Evolutionary conservation across 35 echinoderm and acorn worm species (phyloP).

Genomic region (Ophiothrix spiculata): DNA sequence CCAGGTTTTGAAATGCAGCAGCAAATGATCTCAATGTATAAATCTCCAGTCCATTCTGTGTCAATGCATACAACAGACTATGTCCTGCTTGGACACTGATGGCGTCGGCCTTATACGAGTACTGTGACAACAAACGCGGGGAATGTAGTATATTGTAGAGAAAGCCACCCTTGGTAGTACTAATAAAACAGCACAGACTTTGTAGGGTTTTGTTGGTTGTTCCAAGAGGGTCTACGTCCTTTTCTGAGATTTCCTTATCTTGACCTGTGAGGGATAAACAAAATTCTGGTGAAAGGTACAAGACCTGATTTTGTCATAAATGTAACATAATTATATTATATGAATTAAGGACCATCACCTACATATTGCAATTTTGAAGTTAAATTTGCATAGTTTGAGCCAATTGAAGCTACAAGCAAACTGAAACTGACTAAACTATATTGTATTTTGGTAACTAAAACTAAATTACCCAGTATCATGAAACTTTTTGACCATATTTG

Average conservation of each 20-base stretch:
- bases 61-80: slow-evolving; percentile 30
- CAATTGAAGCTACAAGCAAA: too few species aligned
- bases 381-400: too few species aligned
- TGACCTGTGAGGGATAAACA: neutral
- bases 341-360: too few species aligned
- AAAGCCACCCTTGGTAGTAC: slow-evolving; percentile 10
- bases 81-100: neutral
- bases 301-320: too few species aligned
- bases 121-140: slow-evolving; percentile 9
- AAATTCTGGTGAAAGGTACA: too few species aligned
- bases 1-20: slow-evolving; percentile 8
- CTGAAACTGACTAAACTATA: too few species aligned
- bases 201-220: neutral
- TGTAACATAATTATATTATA: too few species aligned
- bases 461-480: too few species aligned
- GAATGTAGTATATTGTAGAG: slow-evolving; percentile 18
- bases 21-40: slow-evolving; percentile 20
- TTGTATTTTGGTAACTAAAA: too few species aligned
- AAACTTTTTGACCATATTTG: too few species aligned
- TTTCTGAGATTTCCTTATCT: neutral
- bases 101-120: slow-evolving; percentile 41
- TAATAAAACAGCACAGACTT: slow-evolving; percentile 25
- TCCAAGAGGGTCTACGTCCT: too few species aligned
- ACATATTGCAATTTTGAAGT: too few species aligned
- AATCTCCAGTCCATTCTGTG: slow-evolving; percentile 31